These are phyloP conservation scores for Pollenia labialis DNA, from an alignment of 2,888 invertebrate genomes.

Conservation along the genomic window DNA sequence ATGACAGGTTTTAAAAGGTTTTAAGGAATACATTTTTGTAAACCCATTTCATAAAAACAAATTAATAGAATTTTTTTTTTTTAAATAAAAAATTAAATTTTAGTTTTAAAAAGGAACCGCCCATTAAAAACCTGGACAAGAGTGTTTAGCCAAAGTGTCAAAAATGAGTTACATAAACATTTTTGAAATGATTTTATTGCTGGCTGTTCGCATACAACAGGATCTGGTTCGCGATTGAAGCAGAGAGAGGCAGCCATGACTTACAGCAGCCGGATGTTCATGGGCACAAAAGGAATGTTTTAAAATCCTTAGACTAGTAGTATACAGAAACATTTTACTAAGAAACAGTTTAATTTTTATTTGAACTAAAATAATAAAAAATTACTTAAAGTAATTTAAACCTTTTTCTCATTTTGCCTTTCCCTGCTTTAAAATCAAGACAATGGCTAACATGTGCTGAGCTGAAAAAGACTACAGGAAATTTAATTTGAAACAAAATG, in stretches of 20 bases:
- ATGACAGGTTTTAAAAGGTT: constrained; percentile 61
- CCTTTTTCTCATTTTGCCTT: no score
- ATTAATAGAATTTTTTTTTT: constrained; percentile 54
- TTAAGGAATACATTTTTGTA: not conserved
- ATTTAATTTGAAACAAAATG: constrained; percentile 51
- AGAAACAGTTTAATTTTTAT: no score
- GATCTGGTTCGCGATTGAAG: no score
- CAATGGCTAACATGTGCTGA: constrained; percentile 60
- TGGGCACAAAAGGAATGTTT: no score
- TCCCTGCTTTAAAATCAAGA: not conserved
- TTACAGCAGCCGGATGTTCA: no score
- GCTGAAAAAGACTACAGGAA: constrained; percentile 62
- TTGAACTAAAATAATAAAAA: no score
- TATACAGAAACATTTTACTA: no score
- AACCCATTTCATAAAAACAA: constrained; percentile 7
- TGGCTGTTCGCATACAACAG: no score
- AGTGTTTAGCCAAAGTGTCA: constrained; percentile 66
- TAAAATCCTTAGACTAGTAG: no score
- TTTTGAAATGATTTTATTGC: constrained; percentile 19
- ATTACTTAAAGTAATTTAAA: no score
- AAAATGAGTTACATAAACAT: constrained; percentile 43
- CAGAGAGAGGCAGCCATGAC: no score
- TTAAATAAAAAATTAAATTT: constrained; percentile 23
- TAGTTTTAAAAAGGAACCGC: constrained; percentile 16
- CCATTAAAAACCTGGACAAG: constrained; percentile 35